A percentile compares a stretch with the other conserved stretches of the same genome.
These are phyloP conservation scores for Pelodiscus sinensis DNA, from an alignment of 2,113 vertebrate species.

Conservation along the genomic window DNA sequence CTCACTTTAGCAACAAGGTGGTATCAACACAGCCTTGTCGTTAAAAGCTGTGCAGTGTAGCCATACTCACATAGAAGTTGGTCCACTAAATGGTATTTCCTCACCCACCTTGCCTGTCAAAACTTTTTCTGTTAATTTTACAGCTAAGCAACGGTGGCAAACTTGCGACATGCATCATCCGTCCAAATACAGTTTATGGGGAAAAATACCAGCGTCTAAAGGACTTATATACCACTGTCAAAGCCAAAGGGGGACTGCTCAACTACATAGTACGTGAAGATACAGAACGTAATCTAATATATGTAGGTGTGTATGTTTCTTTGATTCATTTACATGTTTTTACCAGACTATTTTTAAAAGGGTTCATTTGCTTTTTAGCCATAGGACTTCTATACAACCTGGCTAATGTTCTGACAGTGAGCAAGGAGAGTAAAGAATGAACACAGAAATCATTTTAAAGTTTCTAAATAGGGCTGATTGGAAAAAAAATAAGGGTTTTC, in stretches of 20 bases:
- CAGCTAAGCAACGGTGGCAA: slow-evolving; percentile 15
- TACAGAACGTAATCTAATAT: neutral
- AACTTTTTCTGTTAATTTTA: neutral
- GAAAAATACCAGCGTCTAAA: neutral
- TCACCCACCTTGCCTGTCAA: neutral
- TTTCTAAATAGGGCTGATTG: neutral
- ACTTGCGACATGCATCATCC: neutral
- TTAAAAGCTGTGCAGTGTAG: no score
- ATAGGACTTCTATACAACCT: neutral
- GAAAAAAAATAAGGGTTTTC: slow-evolving; percentile 2
- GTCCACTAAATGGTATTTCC: neutral
- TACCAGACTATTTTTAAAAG: neutral
- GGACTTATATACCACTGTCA: neutral
- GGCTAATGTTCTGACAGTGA: neutral
- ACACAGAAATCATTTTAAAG: neutral
- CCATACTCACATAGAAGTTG: neutral
- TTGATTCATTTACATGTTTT: neutral
- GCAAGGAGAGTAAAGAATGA: neutral
- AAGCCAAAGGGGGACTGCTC: neutral
- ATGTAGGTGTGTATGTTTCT: slow-evolving; percentile 25
- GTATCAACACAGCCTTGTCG: no score
- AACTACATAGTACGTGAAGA: slow-evolving; percentile 48
- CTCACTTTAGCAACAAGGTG: no score
- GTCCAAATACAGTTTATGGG: slow-evolving; percentile 8
- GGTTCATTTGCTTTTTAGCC: neutral